phyloP scores from a whole-genome alignment of 2,797 vertebrate genomes.

The Synanceia verrucosa region DNA sequence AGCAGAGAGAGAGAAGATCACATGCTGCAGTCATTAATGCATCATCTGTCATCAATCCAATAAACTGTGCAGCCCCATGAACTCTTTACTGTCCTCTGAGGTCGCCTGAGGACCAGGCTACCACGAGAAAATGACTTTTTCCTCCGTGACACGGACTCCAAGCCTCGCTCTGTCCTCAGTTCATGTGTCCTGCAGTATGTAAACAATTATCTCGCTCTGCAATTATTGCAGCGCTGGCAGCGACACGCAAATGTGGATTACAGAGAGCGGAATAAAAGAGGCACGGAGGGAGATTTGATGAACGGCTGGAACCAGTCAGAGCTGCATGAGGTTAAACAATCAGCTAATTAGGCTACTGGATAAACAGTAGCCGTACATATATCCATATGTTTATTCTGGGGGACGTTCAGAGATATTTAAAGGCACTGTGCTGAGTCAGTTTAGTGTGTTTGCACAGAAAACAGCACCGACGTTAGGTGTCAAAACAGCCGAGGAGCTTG shows the following conservation, averaged over 20 bases:
- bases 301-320: constrained; percentile 39
- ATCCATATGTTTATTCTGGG: constrained; percentile 43
- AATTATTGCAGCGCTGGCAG: constrained; percentile 51
- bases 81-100: constrained; percentile 43
- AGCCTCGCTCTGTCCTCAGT: constrained; percentile 33
- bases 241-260: constrained; percentile 56
- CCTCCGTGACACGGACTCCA: constrained; percentile 25
- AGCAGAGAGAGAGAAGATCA: constrained; percentile 15
- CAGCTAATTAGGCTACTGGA: constrained; percentile 52
- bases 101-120: constrained; percentile 52
- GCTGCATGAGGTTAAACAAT: constrained; percentile 54
- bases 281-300: constrained; percentile 54
- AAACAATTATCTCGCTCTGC: constrained; percentile 59
- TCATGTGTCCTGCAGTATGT: constrained; percentile 57
- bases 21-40: constrained; percentile 65
- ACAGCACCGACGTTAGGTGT: constrained; percentile 8
- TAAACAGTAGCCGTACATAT: constrained; percentile 52
- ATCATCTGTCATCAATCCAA: constrained; percentile 63
- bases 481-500: constrained; percentile 37
- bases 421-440: constrained; percentile 43
- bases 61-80: constrained; percentile 36
- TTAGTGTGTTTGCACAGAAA: constrained; percentile 34
- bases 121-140: constrained; percentile 28
- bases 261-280: constrained; percentile 14
- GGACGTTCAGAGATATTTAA: constrained; percentile 16